These are phyloP conservation scores for Polypterus bichir DNA, from an alignment of 2,113 vertebrate genomes.

Conservation along the genomic window DNA sequence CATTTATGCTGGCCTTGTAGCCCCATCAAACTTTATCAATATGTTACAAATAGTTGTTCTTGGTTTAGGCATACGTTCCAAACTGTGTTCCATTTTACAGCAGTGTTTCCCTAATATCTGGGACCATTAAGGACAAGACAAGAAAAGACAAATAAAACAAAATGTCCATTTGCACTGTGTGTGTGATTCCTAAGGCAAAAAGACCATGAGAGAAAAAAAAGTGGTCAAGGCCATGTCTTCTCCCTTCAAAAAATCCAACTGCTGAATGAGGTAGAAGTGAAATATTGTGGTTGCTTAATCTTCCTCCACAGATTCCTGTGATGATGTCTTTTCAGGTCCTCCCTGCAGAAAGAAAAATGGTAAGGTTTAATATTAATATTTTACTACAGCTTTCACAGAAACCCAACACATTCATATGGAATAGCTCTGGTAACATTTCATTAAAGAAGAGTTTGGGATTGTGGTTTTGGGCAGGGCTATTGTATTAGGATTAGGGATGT, in stretches of 20 bases:
- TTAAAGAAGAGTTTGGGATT: too few species aligned
- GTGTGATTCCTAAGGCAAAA: slow-evolving; percentile 45
- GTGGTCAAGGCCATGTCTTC: slow-evolving; percentile 87
- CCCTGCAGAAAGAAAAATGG: slow-evolving; percentile 51
- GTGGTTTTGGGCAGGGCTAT: too few species aligned
- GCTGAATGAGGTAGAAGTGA: slow-evolving; percentile 89
- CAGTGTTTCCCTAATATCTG: slow-evolving; percentile 66
- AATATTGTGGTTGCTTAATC: slow-evolving; percentile 61
- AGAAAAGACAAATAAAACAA: slow-evolving; percentile 48
- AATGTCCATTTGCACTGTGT: slow-evolving; percentile 30
- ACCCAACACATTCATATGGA: too few species aligned
- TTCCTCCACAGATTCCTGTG: slow-evolving; percentile 75
- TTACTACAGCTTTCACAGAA: too few species aligned
- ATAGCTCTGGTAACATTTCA: too few species aligned
- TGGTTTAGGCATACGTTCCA: too few species aligned
- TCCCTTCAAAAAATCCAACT: slow-evolving; percentile 86
- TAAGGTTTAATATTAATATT: too few species aligned
- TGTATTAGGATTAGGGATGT: too few species aligned
- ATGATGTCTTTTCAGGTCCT: slow-evolving; percentile 70
- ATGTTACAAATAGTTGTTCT: slow-evolving; percentile 42
- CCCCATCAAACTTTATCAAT: slow-evolving; percentile 57
- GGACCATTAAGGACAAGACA: slow-evolving; percentile 61
- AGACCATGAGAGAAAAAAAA: slow-evolving; percentile 50
- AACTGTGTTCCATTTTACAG: slow-evolving; percentile 47
- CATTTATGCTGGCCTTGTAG: slow-evolving; percentile 50